Evolutionary conservation across 2,888 invertebrate genomes (phyloP).

Genomic region (Lucinisca nassula): DNA sequence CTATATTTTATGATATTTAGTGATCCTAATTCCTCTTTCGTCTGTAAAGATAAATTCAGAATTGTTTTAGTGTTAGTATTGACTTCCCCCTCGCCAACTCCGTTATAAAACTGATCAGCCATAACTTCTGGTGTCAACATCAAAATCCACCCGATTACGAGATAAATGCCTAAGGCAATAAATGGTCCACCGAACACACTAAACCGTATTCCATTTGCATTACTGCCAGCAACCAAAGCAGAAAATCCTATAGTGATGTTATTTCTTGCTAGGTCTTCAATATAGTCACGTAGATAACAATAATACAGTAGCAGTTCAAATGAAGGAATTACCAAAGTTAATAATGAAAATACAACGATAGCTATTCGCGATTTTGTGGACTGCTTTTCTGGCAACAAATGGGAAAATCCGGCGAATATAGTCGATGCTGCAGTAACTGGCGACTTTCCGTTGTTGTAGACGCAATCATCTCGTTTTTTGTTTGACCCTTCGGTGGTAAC

Average conservation of each 20-base stretch:
- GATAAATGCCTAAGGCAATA: not conserved
- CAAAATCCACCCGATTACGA: not conserved
- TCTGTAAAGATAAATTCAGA: no score
- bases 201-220: not conserved
- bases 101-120: not conserved
- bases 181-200: not conserved
- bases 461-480: no score
- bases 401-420: not conserved
- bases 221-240: not conserved
- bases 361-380: not conserved
- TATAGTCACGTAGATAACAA: not conserved
- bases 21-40: no score
- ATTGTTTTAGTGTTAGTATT: no score
- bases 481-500: no score
- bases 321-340: not conserved
- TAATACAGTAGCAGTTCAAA: not conserved
- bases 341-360: not conserved
- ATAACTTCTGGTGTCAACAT: not conserved
- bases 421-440: not conserved
- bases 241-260: not conserved
- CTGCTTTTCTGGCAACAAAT: not conserved
- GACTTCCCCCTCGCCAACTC: not conserved
- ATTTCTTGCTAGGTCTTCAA: not conserved
- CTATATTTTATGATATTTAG: no score
- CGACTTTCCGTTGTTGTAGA: not conserved